Evolutionary conservation across 2,888 invertebrate genomes (phyloP), one percentile per base, ranked within the genome.

Genomic region (Clostera curtula): DNA sequence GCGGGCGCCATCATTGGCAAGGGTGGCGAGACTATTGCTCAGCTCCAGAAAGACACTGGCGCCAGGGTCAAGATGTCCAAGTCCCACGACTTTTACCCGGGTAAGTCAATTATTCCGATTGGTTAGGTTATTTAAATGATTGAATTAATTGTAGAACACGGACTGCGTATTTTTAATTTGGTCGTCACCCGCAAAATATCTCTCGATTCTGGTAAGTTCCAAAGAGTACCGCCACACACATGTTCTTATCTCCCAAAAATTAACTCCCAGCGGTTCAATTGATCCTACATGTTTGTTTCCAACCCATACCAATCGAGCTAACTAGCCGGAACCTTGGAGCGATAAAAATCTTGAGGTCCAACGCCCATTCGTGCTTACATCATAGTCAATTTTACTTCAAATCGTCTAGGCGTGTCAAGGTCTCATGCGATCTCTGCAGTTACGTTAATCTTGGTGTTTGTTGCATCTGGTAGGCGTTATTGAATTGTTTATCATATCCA

Each of bases 1-100:
- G 97, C 98, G 31, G 98, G 98, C 47, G 98, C 98, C 75, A 97
- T 99, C 72, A 99, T 98, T 82, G 98, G 98, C 63, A 99, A 98
- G 85, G 98, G 98, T 22, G 98, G 98, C 49, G 98, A 99, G 82
- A 97, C 98, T 33, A 98, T 98, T 80, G 97, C 97, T 56, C 95
- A 97, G 70, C 86, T 99, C 62, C 98, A 99, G 83, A 97, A 96
- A 83, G 98, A 98, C 75, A 94, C 97, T 27, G 96, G 96, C 54
- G 97, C 98, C 55, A 89, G 96, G 59, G 96, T 99, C 54, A 98
- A 98, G 88, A 98, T 98, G 98, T 98, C 98, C 60, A 98, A 98
- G 85, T 95, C 97, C 28, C 97, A 97, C 67, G 98, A 98, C 74
- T 97, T 96, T 76, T 98, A 98, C 86, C 98, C 98, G 84, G 98